Evolutionary conservation across 2,113 vertebrate genomes (phyloP).

Genomic region (Pogona vitticeps): DNA sequence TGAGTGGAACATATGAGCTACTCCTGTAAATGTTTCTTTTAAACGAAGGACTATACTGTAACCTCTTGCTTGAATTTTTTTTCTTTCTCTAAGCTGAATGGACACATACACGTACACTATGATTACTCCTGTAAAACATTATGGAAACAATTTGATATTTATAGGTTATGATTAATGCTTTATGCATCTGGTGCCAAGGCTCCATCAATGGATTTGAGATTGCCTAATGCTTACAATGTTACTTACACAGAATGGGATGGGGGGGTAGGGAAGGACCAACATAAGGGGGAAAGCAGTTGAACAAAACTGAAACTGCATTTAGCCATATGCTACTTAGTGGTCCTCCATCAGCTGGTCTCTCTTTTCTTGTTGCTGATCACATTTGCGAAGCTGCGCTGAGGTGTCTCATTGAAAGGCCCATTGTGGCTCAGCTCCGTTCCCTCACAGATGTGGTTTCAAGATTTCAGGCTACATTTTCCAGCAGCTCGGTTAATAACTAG

Average conservation of each 20-base stretch:
- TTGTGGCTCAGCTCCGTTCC: neutral
- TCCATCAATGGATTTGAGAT: constrained; percentile 33
- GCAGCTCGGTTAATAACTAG: neutral
- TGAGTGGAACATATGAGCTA: constrained; percentile 22
- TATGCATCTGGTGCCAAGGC: constrained; percentile 38
- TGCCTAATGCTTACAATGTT: constrained; percentile 18
- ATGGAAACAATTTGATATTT: constrained; percentile 48
- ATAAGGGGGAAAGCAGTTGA: constrained; percentile 24
- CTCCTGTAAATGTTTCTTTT: constrained; percentile 8
- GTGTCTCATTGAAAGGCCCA: neutral
- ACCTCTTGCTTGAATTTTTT: constrained; percentile 4
- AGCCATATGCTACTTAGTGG: neutral
- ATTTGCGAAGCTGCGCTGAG: neutral
- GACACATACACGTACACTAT: neutral
- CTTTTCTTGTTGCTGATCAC: neutral
- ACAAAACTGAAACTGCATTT: constrained; percentile 8
- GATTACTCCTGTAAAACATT: constrained; percentile 42
- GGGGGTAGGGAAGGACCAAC: neutral
- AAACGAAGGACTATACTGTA: constrained; percentile 27
- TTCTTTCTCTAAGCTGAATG: constrained; percentile 13
- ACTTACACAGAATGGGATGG: neutral
- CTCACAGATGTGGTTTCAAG: neutral
- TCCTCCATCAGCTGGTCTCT: neutral
- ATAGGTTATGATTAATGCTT: constrained; percentile 39
- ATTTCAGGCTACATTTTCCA: neutral